These are phyloP conservation scores for Flexamia atlantica DNA, from an alignment of 2,888 invertebrate genomes.

Conservation along the genomic window DNA sequence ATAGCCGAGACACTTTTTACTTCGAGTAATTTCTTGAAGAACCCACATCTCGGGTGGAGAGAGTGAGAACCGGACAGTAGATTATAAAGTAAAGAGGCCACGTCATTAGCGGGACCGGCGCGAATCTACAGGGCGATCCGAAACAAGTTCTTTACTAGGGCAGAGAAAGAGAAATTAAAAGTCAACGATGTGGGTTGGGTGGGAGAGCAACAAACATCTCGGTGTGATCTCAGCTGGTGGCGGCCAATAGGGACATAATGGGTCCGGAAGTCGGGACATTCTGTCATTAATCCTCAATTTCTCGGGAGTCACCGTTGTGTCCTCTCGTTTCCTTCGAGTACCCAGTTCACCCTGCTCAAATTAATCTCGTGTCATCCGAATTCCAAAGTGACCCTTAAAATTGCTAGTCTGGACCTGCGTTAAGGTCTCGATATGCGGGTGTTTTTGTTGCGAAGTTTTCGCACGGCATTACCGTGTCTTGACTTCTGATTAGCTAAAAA, in stretches of 20 bases:
- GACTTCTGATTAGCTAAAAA: no score
- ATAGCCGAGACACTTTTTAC: neutral
- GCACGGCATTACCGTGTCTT: no score
- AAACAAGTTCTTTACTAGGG: conserved; percentile 51
- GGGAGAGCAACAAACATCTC: neutral
- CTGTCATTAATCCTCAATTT: conserved; percentile 29
- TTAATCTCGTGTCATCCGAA: no score
- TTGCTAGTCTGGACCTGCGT: conserved; percentile 6
- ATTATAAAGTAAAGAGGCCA: conserved; percentile 34
- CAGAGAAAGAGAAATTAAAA: conserved; percentile 45
- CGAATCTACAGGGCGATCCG: conserved; percentile 14
- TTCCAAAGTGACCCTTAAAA: no score
- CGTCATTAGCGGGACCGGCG: conserved; percentile 1
- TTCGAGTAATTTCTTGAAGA: neutral
- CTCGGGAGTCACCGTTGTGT: conserved; percentile 5
- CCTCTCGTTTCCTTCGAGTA: no score
- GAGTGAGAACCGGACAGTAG: conserved; percentile 38
- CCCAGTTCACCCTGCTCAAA: no score
- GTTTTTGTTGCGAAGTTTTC: no score
- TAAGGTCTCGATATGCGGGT: no score
- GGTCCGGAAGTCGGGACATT: conserved; percentile 33
- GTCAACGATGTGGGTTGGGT: no score
- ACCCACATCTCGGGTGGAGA: neutral
- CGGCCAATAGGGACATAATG: conserved; percentile 39
- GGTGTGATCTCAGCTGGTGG: neutral